phyloP scores from a whole-genome alignment of 1,140 invertebrate species.

The Scaptodrosophila lebanonensis region DNA sequence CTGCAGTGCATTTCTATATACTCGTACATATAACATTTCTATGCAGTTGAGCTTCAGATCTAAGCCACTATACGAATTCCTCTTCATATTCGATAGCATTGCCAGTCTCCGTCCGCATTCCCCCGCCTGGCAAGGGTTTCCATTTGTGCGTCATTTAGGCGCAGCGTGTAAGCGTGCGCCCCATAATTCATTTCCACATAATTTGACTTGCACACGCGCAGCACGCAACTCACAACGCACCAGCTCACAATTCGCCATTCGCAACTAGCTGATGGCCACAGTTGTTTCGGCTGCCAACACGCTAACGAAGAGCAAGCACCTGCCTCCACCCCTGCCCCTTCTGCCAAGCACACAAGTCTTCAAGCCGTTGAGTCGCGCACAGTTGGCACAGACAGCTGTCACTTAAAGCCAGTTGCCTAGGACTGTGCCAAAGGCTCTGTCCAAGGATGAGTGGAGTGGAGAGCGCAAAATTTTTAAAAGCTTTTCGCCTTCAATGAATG shows the following conservation, averaged over 20 bases:
- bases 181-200: slow-evolving; percentile 69
- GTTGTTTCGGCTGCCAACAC: slow-evolving; percentile 14
- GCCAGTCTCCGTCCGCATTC: too few species aligned
- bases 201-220: slow-evolving; percentile 66
- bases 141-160: slow-evolving; percentile 4
- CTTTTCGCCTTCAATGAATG: slow-evolving; percentile 55
- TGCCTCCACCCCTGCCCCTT: slow-evolving; percentile 1
- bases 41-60: too few species aligned
- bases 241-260: too few species aligned
- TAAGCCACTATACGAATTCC: too few species aligned
- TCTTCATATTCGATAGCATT: too few species aligned
- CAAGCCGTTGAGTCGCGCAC: too few species aligned
- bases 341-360: too few species aligned
- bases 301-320: slow-evolving; percentile 3
- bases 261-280: too few species aligned
- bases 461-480: slow-evolving; percentile 45
- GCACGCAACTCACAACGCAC: too few species aligned
- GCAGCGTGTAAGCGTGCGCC: slow-evolving; percentile 20
- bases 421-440: slow-evolving; percentile 32
- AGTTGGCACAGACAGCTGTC: slow-evolving; percentile 58
- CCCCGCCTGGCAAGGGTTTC: too few species aligned
- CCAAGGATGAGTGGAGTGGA: not conserved
- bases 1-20: too few species aligned
- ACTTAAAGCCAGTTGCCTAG: slow-evolving; percentile 56
- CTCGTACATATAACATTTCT: too few species aligned